Evolutionary conservation across 2,888 invertebrate species (phyloP).

Genomic region (Dryocosmus kuriphilus): DNA sequence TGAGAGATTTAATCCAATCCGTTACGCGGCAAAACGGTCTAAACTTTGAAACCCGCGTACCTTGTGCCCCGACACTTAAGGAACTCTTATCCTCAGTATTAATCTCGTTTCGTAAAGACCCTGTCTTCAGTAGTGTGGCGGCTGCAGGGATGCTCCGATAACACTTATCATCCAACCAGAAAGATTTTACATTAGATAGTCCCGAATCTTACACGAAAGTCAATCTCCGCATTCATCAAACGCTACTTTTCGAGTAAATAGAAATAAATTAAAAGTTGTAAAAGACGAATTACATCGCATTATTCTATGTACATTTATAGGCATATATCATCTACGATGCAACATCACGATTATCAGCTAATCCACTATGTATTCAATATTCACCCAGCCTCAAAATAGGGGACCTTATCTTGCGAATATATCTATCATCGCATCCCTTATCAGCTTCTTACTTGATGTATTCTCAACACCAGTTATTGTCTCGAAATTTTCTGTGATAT

Average conservation of each 20-base stretch:
- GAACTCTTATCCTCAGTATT: slow-evolving; percentile 67
- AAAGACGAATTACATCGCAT: background rate
- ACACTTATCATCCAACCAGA: slow-evolving; percentile 18
- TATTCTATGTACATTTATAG: background rate
- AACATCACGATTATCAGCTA: background rate
- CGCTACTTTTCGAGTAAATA: background rate
- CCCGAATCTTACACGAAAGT: background rate
- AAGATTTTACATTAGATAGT: slow-evolving; percentile 18
- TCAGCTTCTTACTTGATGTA: background rate
- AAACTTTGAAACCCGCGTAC: slow-evolving; percentile 39
- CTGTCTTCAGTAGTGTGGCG: background rate
- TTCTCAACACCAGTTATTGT: background rate
- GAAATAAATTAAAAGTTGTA: background rate
- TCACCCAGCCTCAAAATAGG: background rate
- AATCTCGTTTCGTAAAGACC: slow-evolving; percentile 60
- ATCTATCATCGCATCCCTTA: background rate
- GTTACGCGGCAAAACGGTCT: slow-evolving; percentile 59
- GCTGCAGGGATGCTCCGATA: slow-evolving; percentile 14
- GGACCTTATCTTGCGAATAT: background rate
- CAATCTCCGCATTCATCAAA: background rate
- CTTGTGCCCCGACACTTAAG: slow-evolving; percentile 50
- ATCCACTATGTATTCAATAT: background rate
- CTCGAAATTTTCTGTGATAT: too few relatives aligned
- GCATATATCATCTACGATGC: background rate
- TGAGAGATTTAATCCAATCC: slow-evolving; percentile 70